A percentile compares a stretch with the other conserved stretches of the same genome.
phyloP scores from a whole-genome alignment of 2,888 invertebrate species.

The Listrodromus nycthemerus region DNA sequence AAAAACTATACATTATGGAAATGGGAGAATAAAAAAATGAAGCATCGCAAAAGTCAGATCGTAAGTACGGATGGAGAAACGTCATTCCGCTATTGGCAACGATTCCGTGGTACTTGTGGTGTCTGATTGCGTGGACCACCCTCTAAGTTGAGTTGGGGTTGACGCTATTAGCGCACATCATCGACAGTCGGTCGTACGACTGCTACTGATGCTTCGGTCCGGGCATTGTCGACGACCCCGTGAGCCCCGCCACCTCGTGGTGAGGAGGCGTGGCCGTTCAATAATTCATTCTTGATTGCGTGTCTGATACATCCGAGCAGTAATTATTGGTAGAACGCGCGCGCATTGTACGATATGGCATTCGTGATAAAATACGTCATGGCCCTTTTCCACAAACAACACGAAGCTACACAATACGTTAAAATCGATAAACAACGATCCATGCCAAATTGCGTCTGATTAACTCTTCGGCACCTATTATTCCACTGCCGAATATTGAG shows the following conservation, averaged over 20 bases:
- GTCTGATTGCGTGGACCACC: conserved; percentile 18
- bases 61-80: not conserved
- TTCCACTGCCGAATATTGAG: not conserved
- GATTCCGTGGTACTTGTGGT: not conserved
- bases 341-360: conserved; percentile 24
- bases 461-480: not conserved
- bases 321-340: conserved; percentile 75
- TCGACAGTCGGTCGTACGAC: conserved; percentile 80
- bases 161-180: conserved; percentile 83
- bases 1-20: no score
- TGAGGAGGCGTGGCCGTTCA: conserved; percentile 79
- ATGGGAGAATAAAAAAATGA: no score
- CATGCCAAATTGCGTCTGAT: not conserved
- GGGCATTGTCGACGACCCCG: conserved; percentile 78
- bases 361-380: conserved; percentile 24
- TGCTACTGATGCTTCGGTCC: conserved; percentile 81
- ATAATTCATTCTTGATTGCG: conserved; percentile 84
- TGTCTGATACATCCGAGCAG: conserved; percentile 84
- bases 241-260: conserved; percentile 72
- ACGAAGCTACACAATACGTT: not conserved
- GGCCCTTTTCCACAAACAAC: not conserved
- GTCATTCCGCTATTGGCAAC: not conserved
- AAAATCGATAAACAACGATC: not conserved
- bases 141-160: conserved; percentile 47
- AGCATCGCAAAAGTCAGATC: not conserved